Evolutionary conservation across 2,888 invertebrate genomes (phyloP).

Genomic region (Drepana falcataria): DNA sequence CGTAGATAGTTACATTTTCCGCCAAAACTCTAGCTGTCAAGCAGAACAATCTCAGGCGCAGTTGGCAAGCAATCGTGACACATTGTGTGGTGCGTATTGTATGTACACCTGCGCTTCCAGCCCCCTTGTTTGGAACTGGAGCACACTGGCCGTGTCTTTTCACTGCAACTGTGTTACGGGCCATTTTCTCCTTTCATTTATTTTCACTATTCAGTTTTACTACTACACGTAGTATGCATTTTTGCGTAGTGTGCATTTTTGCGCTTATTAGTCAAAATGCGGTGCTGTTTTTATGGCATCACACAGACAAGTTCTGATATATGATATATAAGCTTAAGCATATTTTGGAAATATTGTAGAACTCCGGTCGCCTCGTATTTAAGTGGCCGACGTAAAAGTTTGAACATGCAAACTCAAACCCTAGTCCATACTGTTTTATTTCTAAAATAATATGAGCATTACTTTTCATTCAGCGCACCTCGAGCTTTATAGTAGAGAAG

Average conservation of each 20-base stretch:
- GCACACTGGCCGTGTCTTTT: slow-evolving; percentile 66
- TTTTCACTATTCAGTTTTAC: slow-evolving; percentile 44
- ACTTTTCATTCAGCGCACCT: no score
- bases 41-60: slow-evolving; percentile 26
- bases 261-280: slow-evolving; percentile 35
- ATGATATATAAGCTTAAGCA: no score
- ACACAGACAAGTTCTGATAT: no score
- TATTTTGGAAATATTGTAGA: no score
- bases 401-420: no score
- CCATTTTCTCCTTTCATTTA: slow-evolving; percentile 71
- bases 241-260: slow-evolving; percentile 44
- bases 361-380: no score
- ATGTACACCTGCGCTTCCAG: slow-evolving; percentile 63
- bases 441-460: no score
- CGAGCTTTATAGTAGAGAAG: no score
- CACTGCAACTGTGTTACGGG: slow-evolving; percentile 68
- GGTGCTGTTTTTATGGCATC: slow-evolving; percentile 3
- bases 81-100: slow-evolving; percentile 52
- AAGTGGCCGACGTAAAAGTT: no score
- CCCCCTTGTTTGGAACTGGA: slow-evolving; percentile 67
- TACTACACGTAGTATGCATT: slow-evolving; percentile 43
- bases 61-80: slow-evolving; percentile 26
- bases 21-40: slow-evolving; percentile 20
- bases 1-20: not conserved
- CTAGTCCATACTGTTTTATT: no score